phyloP scores from a whole-genome alignment of 2,888 invertebrate genomes.

The Euzophera pinguis region DNA sequence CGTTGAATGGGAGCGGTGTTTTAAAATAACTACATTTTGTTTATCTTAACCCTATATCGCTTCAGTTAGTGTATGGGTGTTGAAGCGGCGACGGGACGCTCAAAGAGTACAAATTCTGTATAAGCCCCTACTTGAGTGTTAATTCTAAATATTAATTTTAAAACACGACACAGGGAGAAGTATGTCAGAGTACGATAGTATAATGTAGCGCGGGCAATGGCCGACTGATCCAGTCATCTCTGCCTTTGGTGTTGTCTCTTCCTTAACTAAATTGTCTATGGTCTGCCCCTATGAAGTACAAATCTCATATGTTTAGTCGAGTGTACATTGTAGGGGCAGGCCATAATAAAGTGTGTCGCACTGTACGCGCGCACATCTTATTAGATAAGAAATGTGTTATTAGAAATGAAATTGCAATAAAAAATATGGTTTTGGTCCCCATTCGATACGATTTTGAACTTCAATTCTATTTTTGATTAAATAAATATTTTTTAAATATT shows the following conservation, averaged over 20 bases:
- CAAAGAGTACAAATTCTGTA: conserved; percentile 87
- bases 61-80: conserved; percentile 29
- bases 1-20: too few species aligned
- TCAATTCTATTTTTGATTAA: background rate
- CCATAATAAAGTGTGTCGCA: conserved; percentile 53
- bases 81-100: conserved; percentile 66
- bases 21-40: too few species aligned
- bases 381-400: conserved; percentile 76
- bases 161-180: conserved; percentile 63
- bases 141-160: conserved; percentile 70
- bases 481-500: background rate
- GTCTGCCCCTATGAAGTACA: conserved; percentile 71
- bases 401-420: conserved; percentile 70
- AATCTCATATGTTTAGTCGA: conserved; percentile 26
- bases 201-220: conserved; percentile 51
- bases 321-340: conserved; percentile 68
- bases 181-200: conserved; percentile 49
- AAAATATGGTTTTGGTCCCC: conserved; percentile 11
- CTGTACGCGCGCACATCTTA: conserved; percentile 61
- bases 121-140: conserved; percentile 80
- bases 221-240: conserved; percentile 53
- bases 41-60: background rate
- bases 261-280: conserved; percentile 59
- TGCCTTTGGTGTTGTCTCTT: conserved; percentile 77
- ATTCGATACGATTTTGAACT: background rate